Base-by-base conservation (phyloP, 2,797 vertebrate species). In the Calcarius lapponicus region DNA sequence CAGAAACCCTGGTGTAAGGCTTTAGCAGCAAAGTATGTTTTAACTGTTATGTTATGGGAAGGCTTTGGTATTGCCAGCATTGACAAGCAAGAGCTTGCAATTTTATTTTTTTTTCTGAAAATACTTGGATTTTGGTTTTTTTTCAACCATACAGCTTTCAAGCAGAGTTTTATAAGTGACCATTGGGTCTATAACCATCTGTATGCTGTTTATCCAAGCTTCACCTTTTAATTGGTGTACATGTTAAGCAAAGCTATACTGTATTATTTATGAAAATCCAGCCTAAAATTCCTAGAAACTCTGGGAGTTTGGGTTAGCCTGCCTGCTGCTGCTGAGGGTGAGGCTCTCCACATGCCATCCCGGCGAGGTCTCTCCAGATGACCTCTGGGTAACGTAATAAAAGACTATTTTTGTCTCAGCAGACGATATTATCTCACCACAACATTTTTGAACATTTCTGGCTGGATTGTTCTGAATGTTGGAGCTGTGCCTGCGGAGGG, bases 381-480 rank as follows among this genome's bases (percentile, higher is more conserved):
- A 92, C 80, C 84, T 69, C 2, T 36, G n/a, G 0, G 1, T 56
- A 53, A 64, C 14, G 60, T 38, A 69, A 79, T 67, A 48, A 72
- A 76, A 56, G 29, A 18, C 79, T 96, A 50, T 84, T 92, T 95
- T 78, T 87, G 34, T 90, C 42, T 9, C 64, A 20, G 90, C 80
- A 95, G 92, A 95, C 38, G 71, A 90, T 96, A 57, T 20, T 95
- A 94, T 95, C 96, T 96, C 95, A 34, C 87, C 88, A 54, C 84
- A 92, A 88, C 51, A 36, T 64, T 88, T 96, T 84, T 90, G 17
- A 88, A 86, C 42, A 4, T 53, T 80, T 92, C 73, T 67, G 38
- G 83, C 53, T 21, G 74, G 80, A 93, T 94, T 95, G 85, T 96
- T 91, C 60, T 70, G 60, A 86, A 25, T 9, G 50, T 70, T 95